Conservation (phyloP, 2,888 invertebrate species). For the Scotopteryx bipunctaria region DNA sequence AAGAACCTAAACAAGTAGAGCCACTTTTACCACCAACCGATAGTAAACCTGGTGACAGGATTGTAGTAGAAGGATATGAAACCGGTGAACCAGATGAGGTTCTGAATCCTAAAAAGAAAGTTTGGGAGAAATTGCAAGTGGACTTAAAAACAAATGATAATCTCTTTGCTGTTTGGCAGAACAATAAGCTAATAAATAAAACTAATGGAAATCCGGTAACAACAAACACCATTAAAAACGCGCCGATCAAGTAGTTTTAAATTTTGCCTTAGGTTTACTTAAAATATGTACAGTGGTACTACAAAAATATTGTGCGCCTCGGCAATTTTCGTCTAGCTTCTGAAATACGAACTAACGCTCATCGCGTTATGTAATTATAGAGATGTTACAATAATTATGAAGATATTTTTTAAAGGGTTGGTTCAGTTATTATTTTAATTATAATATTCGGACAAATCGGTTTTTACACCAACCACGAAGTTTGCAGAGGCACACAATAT, state of each 20-base stretch:
- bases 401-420: no score
- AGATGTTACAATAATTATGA: no score
- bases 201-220: conserved; percentile 88
- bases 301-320: no score
- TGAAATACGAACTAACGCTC: no score
- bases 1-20: conserved; percentile 92
- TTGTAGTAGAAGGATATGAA: conserved; percentile 92
- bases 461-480: no score
- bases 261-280: neutral
- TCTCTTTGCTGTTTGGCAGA: conserved; percentile 93
- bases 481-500: no score
- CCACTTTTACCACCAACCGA: conserved; percentile 90
- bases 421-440: no score
- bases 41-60: conserved; percentile 91
- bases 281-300: no score
- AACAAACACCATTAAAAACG: conserved; percentile 89
- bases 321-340: no score
- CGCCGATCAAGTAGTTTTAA: conserved; percentile 88
- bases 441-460: no score
- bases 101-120: conserved; percentile 97
- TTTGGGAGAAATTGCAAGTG: conserved; percentile 96
- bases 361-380: no score
- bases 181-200: conserved; percentile 88
- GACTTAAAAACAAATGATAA: conserved; percentile 89
- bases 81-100: conserved; percentile 91